A percentile compares a stretch with the other conserved stretches of the same genome.
Conservation (phyloP, 2,888 invertebrate species). For the Labia minor region DNA sequence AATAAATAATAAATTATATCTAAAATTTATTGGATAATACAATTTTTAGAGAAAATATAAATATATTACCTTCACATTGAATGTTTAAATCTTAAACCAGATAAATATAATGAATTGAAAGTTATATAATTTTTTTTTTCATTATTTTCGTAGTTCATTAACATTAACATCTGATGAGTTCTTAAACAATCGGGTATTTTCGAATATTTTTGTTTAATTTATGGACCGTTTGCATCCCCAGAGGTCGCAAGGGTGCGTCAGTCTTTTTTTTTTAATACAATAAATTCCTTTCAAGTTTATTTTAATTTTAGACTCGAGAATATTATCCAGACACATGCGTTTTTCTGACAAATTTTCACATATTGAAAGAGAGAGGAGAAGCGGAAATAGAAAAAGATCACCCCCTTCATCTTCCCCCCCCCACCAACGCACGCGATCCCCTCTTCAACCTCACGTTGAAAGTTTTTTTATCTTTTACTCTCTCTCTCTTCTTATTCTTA, state of each 20-base stretch:
- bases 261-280: slow-evolving; percentile 13
- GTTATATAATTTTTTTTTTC: too few relatives aligned
- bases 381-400: slow-evolving; percentile 13
- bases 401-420: background rate
- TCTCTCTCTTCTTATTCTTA: background rate
- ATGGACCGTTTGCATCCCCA: background rate
- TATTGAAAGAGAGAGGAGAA: background rate
- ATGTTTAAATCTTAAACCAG: too few relatives aligned
- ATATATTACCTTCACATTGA: too few relatives aligned
- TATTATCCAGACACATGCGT: slow-evolving; percentile 1
- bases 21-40: too few relatives aligned
- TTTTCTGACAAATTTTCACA: slow-evolving; percentile 13
- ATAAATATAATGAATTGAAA: too few relatives aligned
- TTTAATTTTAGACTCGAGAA: slow-evolving; percentile 13
- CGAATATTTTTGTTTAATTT: background rate
- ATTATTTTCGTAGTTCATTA: too few relatives aligned
- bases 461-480: background rate
- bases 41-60: too few relatives aligned
- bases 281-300: slow-evolving; percentile 13
- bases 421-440: too few relatives aligned
- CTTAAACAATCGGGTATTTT: background rate
- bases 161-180: too few relatives aligned
- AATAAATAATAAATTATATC: too few relatives aligned
- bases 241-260: slow-evolving; percentile 2
- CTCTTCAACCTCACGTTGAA: too few relatives aligned